Evolutionary conservation across 2,888 invertebrate species (phyloP).

Genomic region (Drosophila rubida): DNA sequence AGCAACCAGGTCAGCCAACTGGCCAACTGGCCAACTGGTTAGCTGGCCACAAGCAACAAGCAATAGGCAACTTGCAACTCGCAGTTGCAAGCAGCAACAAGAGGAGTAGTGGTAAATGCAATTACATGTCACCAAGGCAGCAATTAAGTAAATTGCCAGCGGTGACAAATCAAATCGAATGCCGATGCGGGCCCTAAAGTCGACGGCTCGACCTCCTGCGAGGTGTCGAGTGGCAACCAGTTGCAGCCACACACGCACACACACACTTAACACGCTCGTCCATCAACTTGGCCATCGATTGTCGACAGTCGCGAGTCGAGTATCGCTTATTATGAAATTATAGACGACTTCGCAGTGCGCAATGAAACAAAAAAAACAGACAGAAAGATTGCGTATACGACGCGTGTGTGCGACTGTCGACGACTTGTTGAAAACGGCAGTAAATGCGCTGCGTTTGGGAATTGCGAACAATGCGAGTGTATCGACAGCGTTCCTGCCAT

Average conservation of each 20-base stretch:
- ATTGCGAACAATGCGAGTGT: slow-evolving; percentile 50
- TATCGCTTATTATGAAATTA: slow-evolving; percentile 40
- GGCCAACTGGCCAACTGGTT: slow-evolving; percentile 1
- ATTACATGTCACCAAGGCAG: slow-evolving; percentile 36
- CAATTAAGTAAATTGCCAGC: slow-evolving; percentile 48
- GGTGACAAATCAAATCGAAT: slow-evolving; percentile 47
- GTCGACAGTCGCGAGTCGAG: slow-evolving; percentile 28
- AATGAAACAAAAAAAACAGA: slow-evolving; percentile 24
- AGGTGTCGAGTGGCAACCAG: slow-evolving; percentile 49
- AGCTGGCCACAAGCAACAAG: not conserved
- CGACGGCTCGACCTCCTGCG: slow-evolving; percentile 40
- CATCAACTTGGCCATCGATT: slow-evolving; percentile 59
- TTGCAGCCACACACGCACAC: slow-evolving; percentile 15
- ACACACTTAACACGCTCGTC: slow-evolving; percentile 18
- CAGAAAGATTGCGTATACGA: slow-evolving; percentile 58
- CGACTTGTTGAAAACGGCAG: slow-evolving; percentile 22
- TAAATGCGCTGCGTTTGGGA: slow-evolving; percentile 12
- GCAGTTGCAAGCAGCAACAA: slow-evolving; percentile 9
- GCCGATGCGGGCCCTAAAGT: slow-evolving; percentile 34
- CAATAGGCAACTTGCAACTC: not conserved
- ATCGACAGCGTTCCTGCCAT: slow-evolving; percentile 28
- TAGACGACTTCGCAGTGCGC: slow-evolving; percentile 36
- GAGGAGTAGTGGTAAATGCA: slow-evolving; percentile 30
- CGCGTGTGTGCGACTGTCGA: slow-evolving; percentile 32
- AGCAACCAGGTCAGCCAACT: slow-evolving; percentile 27